Evolutionary conservation across 2,113 vertebrate genomes (phyloP).

Genomic region (Zootoca vivipara): DNA sequence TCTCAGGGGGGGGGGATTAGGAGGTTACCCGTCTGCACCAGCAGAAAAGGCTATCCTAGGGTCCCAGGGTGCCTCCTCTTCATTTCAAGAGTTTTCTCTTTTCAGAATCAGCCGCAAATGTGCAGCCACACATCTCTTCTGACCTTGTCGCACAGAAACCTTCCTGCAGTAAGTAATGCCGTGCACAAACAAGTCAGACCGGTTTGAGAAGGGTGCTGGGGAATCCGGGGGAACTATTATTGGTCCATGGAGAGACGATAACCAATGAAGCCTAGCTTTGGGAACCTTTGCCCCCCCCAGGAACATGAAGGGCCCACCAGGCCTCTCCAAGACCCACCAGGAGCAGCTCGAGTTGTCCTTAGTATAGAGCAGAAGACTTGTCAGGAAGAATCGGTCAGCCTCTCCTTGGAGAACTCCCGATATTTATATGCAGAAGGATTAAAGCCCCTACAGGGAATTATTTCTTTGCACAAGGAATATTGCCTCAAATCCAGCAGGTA

Average conservation of each 20-base stretch:
- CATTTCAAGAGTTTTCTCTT: not conserved
- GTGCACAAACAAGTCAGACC: too few species aligned
- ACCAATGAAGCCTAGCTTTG: too few species aligned
- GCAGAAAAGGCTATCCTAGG: not conserved
- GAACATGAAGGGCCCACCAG: not conserved
- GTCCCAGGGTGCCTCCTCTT: not conserved
- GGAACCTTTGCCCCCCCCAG: not conserved
- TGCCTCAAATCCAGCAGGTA: not conserved
- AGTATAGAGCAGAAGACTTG: not conserved
- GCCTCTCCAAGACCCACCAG: too few species aligned
- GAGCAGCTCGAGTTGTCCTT: not conserved
- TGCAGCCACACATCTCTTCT: accelerated
- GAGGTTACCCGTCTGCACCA: not conserved
- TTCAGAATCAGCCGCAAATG: not conserved
- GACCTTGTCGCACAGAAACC: not conserved
- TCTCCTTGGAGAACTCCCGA: too few species aligned
- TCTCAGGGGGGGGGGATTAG: too few species aligned
- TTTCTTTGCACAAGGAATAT: not conserved
- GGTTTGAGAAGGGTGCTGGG: not conserved
- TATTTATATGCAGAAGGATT: not conserved
- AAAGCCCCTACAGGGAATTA: not conserved
- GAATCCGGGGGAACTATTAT: accelerated
- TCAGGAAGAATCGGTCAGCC: too few species aligned
- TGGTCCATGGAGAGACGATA: not conserved
- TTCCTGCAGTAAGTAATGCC: not conserved